A percentile compares a stretch with the other conserved stretches of the same genome.
These are phyloP conservation scores for Gonatopus flavifemur DNA, from an alignment of 1,140 invertebrate genomes.

Conservation along the genomic window DNA sequence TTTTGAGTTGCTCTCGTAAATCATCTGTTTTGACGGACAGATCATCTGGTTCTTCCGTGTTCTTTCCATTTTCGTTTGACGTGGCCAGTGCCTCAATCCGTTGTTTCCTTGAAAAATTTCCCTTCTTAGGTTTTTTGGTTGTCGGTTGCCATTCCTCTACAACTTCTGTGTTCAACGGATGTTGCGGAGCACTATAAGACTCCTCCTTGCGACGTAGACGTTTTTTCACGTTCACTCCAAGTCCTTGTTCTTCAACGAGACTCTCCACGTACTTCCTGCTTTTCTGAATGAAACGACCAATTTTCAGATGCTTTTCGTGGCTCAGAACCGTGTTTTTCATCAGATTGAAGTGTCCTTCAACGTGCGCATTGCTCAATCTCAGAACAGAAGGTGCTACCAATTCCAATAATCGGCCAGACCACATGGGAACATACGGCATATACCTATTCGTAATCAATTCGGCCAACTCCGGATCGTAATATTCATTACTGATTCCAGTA, in stretches of 20 bases:
- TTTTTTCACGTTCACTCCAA: too few species aligned
- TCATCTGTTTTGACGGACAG: too few species aligned
- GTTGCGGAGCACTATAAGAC: too few species aligned
- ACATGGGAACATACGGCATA: slow-evolving; percentile 17
- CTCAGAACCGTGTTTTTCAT: slow-evolving; percentile 5
- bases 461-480: slow-evolving; percentile 5
- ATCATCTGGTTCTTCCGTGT: too few species aligned
- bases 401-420: slow-evolving; percentile 10
- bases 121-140: too few species aligned
- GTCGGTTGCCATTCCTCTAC: too few species aligned
- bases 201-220: too few species aligned
- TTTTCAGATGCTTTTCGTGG: slow-evolving; percentile 1
- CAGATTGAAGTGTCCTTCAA: slow-evolving; percentile 9
- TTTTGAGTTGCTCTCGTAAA: too few species aligned
- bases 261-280: background rate
- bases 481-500: slow-evolving; percentile 1
- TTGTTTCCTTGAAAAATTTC: too few species aligned
- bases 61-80: too few species aligned
- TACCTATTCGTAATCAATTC: slow-evolving; percentile 4
- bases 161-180: too few species aligned
- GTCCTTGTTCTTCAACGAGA: slow-evolving; percentile 1
- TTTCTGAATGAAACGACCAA: slow-evolving; percentile 8
- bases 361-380: slow-evolving; percentile 18
- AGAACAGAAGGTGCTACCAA: slow-evolving; percentile 1
- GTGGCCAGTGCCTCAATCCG: too few species aligned